Evolutionary conservation across 2,888 invertebrate species (phyloP), one percentile per base, ranked within the genome.

Genomic region (Congeria kusceri): DNA sequence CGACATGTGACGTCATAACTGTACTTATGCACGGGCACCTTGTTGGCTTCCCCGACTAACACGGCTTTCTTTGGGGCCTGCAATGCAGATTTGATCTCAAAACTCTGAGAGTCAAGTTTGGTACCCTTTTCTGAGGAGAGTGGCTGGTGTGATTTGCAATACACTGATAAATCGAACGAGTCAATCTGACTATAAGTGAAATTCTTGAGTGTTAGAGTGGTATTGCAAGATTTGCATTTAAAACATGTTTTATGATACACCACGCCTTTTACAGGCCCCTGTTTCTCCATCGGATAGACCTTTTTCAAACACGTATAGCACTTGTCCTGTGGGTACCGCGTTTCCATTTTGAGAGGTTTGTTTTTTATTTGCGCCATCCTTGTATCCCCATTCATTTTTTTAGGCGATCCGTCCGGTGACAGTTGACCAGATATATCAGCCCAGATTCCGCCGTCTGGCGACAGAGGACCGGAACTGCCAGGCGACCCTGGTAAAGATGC

Each of bases 231-330:
- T 25, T 82, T 86, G 66, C 90, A 90, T n/a, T 80, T 77, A 62
- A 90, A 90, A 63, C 90, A 90, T 7, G 73, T 77, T 74, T 89
- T 89, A 65, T 90, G 90, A 59, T 88, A 90, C 27, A 89, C 82
- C 18, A 86, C 89, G 18, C 86, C 89, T 56, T 87, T 83, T 0
- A 87, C 81, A 7, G 90, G 89, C 0, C 90, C 90, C 1, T 85
- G 56, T 49, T 84, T 86, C 66, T 90, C 90, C 87, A 90, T 87
- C 18, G 86, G 86, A 68, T 90, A 90, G 0, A 90, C 88, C 70
- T 87, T 90, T 65, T 86, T 88, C 81, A 81, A 78, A 63, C 89
- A 89, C 9, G 79, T 73, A 44, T 87, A 81, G 62, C 89, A 89
- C 58, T 84, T 80, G 63, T 88, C 86, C 62, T 87, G 85, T 23